These are phyloP conservation scores for Metalampra italica DNA, from an alignment of 2,888 invertebrate species.

Conservation along the genomic window DNA sequence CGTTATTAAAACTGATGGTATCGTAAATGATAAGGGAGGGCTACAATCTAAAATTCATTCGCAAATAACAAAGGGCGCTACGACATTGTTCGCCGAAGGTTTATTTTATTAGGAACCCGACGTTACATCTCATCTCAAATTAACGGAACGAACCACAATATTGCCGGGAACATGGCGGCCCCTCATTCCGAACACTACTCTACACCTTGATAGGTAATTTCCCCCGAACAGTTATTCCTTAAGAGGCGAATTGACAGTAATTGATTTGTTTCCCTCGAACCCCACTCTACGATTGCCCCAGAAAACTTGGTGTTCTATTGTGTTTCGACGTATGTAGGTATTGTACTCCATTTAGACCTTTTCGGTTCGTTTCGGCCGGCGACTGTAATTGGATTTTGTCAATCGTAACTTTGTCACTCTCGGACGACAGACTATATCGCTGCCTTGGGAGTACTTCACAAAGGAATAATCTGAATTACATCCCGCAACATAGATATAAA, in stretches of 20 bases:
- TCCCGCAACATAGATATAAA: not conserved
- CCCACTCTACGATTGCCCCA: conserved; percentile 24
- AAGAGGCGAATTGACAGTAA: conserved; percentile 52
- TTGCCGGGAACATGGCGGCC: conserved; percentile 41
- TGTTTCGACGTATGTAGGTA: conserved; percentile 12
- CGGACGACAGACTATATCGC: not conserved
- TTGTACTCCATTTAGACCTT: conserved; percentile 15
- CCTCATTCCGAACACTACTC: conserved; percentile 28
- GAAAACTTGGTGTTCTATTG: conserved; percentile 23
- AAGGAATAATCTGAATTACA: not conserved
- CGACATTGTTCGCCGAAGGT: conserved; percentile 48
- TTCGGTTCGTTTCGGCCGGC: conserved; percentile 14
- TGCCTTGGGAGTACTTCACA: not conserved
- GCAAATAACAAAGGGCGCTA: conserved; percentile 22
- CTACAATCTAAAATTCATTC: conserved; percentile 8
- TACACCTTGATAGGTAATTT: conserved; percentile 52
- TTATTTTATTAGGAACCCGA: conserved; percentile 56
- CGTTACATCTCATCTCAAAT: conserved; percentile 52
- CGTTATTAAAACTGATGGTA: not conserved
- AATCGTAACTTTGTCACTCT: conserved; percentile 18
- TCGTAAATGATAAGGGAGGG: not conserved
- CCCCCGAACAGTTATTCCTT: conserved; percentile 40
- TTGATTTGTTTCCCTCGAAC: conserved; percentile 45
- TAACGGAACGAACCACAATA: conserved; percentile 51
- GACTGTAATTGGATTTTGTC: conserved; percentile 23